Base-by-base conservation (phyloP, 2,888 invertebrate genomes). In the Saturnia pavonia region DNA sequence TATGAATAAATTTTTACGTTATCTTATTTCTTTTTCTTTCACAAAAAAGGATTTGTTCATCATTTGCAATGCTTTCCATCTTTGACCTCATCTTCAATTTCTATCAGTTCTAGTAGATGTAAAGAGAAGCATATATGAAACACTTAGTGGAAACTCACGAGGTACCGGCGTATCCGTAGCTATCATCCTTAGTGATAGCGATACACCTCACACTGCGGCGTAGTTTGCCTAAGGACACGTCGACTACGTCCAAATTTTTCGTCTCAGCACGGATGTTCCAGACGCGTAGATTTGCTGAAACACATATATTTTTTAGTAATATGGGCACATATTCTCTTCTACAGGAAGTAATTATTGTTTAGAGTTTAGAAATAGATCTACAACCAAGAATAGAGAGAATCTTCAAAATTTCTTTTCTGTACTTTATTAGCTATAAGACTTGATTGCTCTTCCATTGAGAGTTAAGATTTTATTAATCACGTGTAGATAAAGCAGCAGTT, bases 111-210 rank as follows among this genome's bases (percentile, higher is more conserved):
- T 16, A 14, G 14, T 45, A 14, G 14, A 14, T 12, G 3, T 45
- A 45, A 45, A 16, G 45, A 45, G 34, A 34, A 34, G 34, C 34
- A 34, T 34, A 6, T 34, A 34, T 34, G 34, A 34, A 34, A 34
- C 2, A 34, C 34, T 34, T 34, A 6, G 34, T 34, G 34, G 34
- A 34, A 57, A 83, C 98, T 48, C 96, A 98, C 82, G 98, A 97
- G 19, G 98, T 99, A 9, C 99, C 99, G 76, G 98, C 97, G 85
- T 96, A 97, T 67, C 97, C 96, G 73, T 95, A 95, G 67, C 96
- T 94, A 83, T 98, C 98, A 57, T 95, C 94, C 7, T 91, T 91
- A 78, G 96, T 96, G 70, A 97, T 88, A 76, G 95, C 95, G 75
- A 97, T 95, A 76, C 97, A 97, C 45, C 96, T 95, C 40, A 98